Base-by-base conservation (phyloP, 2,797 vertebrate species). In the Hipposideros larvatus region DNA sequence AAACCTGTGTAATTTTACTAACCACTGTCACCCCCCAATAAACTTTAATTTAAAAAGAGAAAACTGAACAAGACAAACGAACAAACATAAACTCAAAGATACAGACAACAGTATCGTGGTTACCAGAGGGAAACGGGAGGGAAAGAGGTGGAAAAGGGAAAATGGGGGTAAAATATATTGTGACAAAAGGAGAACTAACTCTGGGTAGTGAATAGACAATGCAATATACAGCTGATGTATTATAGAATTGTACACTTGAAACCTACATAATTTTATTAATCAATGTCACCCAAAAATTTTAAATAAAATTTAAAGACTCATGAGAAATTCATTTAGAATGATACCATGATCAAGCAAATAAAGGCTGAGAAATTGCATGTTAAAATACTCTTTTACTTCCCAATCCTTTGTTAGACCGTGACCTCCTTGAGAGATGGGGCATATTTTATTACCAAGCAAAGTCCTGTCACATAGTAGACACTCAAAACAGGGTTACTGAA, bases 321-420 rank as follows among this genome's bases (percentile, higher is more conserved):
- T 53, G 22, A 92, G 11, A 14, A 2, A 53, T 83, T 83, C 18
- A 77, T 87, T 83, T 88, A 88, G 28, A 77, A 83, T 92, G 22
- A 75, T 1, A 7, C 21, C 61, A 77, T 24, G 53, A 83, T 83
- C 11, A 88, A 88, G 28, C 7, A 68, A 92, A 53, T 77, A 61
- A 86, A 79, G 22, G 31, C 4, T 79, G 51, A 68, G 5, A 11
- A 59, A 59, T 73, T 73, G 19, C 28, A 5, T 3, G 13, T 70
- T 95, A 70, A 92, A 77, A 83, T 70, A 87, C 22, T 83, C 13
- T 63, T 82, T 82, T 59, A 75, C 26, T 59, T 74, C 26, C 59
- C 11, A 48, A 18, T 28, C 68, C 16, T 87, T 87, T 75, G 51
- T 68, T 75, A 34, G 26, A 59, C 46, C 86, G n/a, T 74, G 51